Evolutionary conservation across 2,113 vertebrate genomes (phyloP).

Genomic region (Eptesicus fuscus): DNA sequence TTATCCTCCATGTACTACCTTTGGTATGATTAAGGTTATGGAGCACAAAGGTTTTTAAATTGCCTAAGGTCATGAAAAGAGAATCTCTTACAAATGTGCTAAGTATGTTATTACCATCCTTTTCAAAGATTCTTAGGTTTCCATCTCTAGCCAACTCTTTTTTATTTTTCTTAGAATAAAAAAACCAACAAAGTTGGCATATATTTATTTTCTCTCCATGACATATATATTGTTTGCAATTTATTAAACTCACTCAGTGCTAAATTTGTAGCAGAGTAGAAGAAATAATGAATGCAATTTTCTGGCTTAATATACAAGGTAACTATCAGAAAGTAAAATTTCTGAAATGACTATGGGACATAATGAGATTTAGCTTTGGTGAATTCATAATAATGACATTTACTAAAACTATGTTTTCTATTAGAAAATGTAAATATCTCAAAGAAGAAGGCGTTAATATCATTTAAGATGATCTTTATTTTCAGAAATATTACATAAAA

Average conservation of each 20-base stretch:
- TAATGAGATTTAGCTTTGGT: background rate
- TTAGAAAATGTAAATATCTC: background rate
- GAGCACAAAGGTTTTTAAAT: background rate
- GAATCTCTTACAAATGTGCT: background rate
- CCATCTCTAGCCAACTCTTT: background rate
- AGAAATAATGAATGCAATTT: background rate
- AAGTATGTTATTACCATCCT: background rate
- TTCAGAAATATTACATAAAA: slow-evolving; percentile 23
- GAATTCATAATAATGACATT: background rate
- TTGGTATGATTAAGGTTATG: background rate
- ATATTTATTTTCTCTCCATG: background rate
- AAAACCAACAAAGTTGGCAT: background rate
- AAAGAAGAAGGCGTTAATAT: background rate
- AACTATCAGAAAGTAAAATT: slow-evolving; percentile 27
- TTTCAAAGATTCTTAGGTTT: background rate
- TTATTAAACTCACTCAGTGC: background rate
- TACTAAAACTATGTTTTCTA: background rate
- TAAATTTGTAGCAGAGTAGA: background rate
- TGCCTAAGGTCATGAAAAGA: background rate
- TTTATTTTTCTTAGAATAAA: background rate
- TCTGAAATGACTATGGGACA: background rate
- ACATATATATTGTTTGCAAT: background rate
- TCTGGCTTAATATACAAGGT: slow-evolving; percentile 5
- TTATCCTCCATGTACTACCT: background rate
- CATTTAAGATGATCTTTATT: background rate